A percentile compares a stretch with the other conserved stretches of the same genome.
These are phyloP conservation scores for Pangasius sanitwongsei DNA, from an alignment of 2,797 vertebrate genomes.

Conservation along the genomic window DNA sequence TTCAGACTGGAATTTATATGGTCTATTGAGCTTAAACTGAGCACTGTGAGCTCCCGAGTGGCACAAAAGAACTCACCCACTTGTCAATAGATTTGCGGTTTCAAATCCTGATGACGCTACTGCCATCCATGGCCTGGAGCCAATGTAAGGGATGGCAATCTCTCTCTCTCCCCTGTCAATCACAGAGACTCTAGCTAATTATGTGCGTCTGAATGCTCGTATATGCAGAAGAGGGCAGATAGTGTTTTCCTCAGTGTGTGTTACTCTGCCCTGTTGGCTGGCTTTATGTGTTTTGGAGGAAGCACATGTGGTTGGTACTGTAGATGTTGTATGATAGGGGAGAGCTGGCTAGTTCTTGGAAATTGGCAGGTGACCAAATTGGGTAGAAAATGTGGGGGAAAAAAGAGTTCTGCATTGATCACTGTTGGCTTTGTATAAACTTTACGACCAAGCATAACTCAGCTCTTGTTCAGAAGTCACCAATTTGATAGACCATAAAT, in stretches of 20 bases:
- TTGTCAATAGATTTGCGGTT: background rate
- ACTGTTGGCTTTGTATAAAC: background rate
- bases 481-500: background rate
- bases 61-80: background rate
- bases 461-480: background rate
- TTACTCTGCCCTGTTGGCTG: background rate
- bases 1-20: background rate
- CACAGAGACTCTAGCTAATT: background rate
- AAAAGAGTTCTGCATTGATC: background rate
- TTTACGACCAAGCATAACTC: background rate
- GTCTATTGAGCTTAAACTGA: background rate
- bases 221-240: background rate
- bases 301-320: background rate
- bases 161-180: background rate
- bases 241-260: background rate
- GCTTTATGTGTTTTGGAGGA: background rate
- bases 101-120: background rate
- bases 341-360: background rate
- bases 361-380: background rate
- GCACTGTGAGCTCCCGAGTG: background rate
- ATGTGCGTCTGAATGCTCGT: background rate
- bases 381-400: too few species aligned
- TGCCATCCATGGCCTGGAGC: background rate
- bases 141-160: background rate
- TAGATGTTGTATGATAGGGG: background rate